Base-by-base conservation (phyloP, 2,797 vertebrate genomes). In the Petrocephalus schoutedeni region DNA sequence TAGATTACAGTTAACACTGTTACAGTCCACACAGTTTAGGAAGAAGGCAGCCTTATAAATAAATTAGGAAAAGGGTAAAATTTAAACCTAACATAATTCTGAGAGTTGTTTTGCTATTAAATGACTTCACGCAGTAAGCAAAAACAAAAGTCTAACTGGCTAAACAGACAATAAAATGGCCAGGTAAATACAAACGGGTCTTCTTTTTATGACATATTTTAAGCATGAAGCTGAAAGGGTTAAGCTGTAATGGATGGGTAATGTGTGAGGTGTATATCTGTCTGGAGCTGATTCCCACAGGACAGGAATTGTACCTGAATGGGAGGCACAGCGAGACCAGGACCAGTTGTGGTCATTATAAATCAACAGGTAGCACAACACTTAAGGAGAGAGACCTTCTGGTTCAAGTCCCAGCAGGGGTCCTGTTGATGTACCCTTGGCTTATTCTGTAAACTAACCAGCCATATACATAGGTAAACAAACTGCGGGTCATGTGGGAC, bases 1-100 rank as follows among this genome's bases (percentile, higher is more conserved):
- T 67, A 88, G 61, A 89, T 95, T 95, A 95, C 94, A 91, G 91
- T 91, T 91, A 91, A 87, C 91, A 88, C 88, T 88, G 89, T 89
- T 87, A 88, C 51, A 54, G 90, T 92, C 92, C 93, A 93, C 93
- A 93, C 93, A 94, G 91, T 92, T 85, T 64, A 49, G 21, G 61
- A 36, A 21, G 49, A 51, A 28, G 7, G 32, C 41, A 36, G 19
- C 45, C 6, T 87, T 51, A 71, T 67, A 45, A 87, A 74, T 74
- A 54, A 87, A 56, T 54, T 74, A 41, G 54, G 61, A 36, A 21
- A 51, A 32, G 86, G 3, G 19, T 53, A n/a, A 49, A 49, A 23
- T 86, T 51, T 86, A 49, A 64, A 67, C 41, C 4, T 67, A 45
- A 8, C 14, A 49, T 64, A 59, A 21, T 23, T 10, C 49, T n/a